phyloP scores from a whole-genome alignment of 1,140 invertebrate genomes.

The Hyphantria cunea region DNA sequence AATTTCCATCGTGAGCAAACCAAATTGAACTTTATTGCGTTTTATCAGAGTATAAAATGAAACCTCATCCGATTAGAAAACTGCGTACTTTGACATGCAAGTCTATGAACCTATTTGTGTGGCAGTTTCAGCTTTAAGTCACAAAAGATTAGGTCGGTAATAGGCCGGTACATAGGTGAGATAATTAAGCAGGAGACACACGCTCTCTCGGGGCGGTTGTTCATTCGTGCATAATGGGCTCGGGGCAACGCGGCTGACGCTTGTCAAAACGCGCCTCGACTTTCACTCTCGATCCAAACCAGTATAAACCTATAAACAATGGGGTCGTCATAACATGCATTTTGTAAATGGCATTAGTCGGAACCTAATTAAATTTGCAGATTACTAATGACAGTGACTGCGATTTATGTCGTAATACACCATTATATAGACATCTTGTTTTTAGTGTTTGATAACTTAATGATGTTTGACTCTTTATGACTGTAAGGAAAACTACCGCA shows the following conservation, averaged over 20 bases:
- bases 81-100: constrained; percentile 51
- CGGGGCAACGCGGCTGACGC: constrained; percentile 70
- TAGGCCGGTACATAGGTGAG: constrained; percentile 31
- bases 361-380: too few species aligned
- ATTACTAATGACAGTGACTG: too few species aligned
- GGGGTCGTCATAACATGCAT: constrained; percentile 25
- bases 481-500: too few species aligned
- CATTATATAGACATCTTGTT: too few species aligned
- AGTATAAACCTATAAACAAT: constrained; percentile 51
- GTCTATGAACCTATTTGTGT: constrained; percentile 29
- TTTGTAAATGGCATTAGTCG: constrained; percentile 8
- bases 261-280: constrained; percentile 76
- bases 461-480: too few species aligned
- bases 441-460: too few species aligned
- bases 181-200: constrained; percentile 76
- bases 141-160: constrained; percentile 38
- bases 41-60: constrained; percentile 33
- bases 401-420: too few species aligned
- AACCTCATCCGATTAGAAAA: constrained; percentile 31
- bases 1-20: background rate
- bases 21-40: constrained; percentile 40
- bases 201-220: constrained; percentile 78
- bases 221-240: constrained; percentile 81
- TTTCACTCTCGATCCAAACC: constrained; percentile 75
- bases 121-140: constrained; percentile 43